Evolutionary conservation across 2,113 vertebrate species (phyloP).

Genomic region (Nematolebias whitei): DNA sequence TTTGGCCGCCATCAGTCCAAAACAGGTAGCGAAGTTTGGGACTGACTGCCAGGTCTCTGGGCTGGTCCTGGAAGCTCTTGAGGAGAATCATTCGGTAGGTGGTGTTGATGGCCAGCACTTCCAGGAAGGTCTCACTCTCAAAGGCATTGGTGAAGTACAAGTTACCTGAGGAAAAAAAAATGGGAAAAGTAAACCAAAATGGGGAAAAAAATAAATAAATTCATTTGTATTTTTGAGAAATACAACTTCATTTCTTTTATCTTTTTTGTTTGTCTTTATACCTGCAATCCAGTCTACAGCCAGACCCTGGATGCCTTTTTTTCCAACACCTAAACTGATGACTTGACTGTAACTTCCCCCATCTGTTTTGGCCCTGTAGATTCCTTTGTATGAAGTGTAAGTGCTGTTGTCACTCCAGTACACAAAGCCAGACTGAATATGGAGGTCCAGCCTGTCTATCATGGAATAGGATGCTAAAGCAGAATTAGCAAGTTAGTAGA

Average conservation of each 20-base stretch:
- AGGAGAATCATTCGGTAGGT: constrained; percentile 87
- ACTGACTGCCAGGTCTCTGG: constrained; percentile 87
- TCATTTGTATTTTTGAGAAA: neutral
- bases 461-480: constrained; percentile 56
- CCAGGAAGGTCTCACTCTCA: constrained; percentile 85
- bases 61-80: constrained; percentile 85
- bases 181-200: neutral
- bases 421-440: constrained; percentile 70
- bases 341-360: constrained; percentile 61
- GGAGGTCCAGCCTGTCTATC: constrained; percentile 64
- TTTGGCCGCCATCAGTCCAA: constrained; percentile 92
- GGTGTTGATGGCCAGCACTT: constrained; percentile 89
- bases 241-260: neutral
- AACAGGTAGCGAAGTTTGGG: constrained; percentile 90
- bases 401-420: constrained; percentile 76
- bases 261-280: constrained; percentile 29
- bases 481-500: neutral
- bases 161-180: constrained; percentile 80
- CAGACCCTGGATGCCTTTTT: constrained; percentile 70
- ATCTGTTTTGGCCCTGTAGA: constrained; percentile 70
- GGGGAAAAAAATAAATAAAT: no score
- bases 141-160: constrained; percentile 94
- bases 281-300: constrained; percentile 80
- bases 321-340: constrained; percentile 65
- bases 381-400: constrained; percentile 56